Conservation (phyloP, 2,113 vertebrate species). For the Bambusicola thoracicus region DNA sequence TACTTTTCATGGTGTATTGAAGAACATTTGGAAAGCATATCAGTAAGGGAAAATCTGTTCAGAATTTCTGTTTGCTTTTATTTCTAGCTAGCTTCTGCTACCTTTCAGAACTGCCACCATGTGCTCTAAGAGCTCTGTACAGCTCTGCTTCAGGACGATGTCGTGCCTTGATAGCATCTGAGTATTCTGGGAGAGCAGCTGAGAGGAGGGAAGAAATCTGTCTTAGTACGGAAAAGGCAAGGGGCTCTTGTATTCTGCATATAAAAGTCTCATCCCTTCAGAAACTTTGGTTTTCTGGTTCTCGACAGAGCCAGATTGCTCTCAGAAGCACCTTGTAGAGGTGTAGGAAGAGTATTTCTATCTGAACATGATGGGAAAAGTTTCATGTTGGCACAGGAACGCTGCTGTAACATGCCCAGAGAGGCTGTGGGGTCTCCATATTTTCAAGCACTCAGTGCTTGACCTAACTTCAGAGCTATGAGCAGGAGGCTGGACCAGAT, state of each 20-base stretch:
- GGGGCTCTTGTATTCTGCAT: not conserved
- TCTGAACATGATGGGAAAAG: not conserved
- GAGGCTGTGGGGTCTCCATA: not conserved
- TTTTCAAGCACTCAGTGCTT: not conserved
- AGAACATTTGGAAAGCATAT: not conserved
- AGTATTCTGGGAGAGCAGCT: not conserved
- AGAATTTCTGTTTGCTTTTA: not conserved
- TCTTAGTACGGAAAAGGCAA: not conserved
- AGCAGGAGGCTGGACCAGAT: not conserved
- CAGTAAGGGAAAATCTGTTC: not conserved
- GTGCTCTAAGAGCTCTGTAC: not conserved
- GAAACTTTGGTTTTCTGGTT: not conserved
- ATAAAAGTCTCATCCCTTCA: not conserved
- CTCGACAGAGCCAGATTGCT: not conserved
- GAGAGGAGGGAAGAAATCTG: not conserved
- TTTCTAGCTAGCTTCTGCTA: not conserved
- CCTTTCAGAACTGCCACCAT: not conserved
- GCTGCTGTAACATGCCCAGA: not conserved
- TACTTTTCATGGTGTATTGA: not conserved
- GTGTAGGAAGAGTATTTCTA: not conserved
- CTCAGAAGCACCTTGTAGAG: rapidly evolving
- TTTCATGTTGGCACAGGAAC: not conserved
- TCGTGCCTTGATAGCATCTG: not conserved
- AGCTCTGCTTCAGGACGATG: not conserved
- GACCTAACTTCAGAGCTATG: not conserved